Evolutionary conservation across 1,140 invertebrate species (phyloP).

Genomic region (Nylanderia fulva): DNA sequence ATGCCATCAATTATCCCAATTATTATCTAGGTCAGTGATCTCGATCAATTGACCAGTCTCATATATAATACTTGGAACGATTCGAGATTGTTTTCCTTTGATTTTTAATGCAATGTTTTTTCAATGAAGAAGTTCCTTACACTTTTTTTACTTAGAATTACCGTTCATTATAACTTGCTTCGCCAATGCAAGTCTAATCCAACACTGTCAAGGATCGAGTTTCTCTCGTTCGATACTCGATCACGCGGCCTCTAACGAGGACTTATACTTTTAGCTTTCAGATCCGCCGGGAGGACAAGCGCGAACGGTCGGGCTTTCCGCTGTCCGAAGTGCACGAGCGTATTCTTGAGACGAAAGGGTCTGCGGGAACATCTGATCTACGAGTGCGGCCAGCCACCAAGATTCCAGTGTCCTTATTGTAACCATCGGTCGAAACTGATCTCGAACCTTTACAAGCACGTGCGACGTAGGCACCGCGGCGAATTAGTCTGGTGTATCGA

Average conservation of each 20-base stretch:
- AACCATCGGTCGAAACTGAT: slow-evolving; percentile 71
- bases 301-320: background rate
- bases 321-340: slow-evolving; percentile 65
- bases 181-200: background rate
- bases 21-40: background rate
- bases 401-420: slow-evolving; percentile 84
- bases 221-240: background rate
- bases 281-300: background rate
- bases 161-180: background rate
- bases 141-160: slow-evolving; percentile 18
- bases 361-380: slow-evolving; percentile 82
- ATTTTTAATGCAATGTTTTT: background rate
- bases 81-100: background rate
- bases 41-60: background rate
- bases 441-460: slow-evolving; percentile 71
- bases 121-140: background rate
- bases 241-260: background rate
- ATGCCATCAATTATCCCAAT: background rate
- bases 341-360: slow-evolving; percentile 66
- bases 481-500: slow-evolving; percentile 63
- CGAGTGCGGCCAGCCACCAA: slow-evolving; percentile 82
- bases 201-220: background rate
- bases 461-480: slow-evolving; percentile 76
- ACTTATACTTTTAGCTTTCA: slow-evolving; percentile 57
- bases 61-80: background rate